phyloP scores from a whole-genome alignment of 2,113 vertebrate genomes.

The Pseudopodoces humilis region DNA sequence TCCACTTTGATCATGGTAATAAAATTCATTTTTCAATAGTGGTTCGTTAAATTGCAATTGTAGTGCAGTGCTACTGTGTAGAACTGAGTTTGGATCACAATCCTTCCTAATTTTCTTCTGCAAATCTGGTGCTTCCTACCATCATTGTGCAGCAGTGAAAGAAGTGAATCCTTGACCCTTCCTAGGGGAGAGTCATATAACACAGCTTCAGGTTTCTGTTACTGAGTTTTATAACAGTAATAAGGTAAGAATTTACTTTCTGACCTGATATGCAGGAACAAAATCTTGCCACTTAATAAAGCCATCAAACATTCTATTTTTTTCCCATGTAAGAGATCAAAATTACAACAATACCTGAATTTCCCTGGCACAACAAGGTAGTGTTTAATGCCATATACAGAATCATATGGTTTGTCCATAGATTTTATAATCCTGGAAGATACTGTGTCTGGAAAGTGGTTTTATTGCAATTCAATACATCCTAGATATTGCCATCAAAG shows the following conservation, averaged over 20 bases:
- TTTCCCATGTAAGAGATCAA: slow-evolving; percentile 72
- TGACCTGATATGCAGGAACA: slow-evolving; percentile 56
- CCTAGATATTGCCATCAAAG: slow-evolving; percentile 29
- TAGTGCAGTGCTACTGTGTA: not conserved
- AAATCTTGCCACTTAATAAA: slow-evolving; percentile 67
- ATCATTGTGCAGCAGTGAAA: not conserved
- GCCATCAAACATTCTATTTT: slow-evolving; percentile 67
- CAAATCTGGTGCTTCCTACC: not conserved
- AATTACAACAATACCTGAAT: slow-evolving; percentile 55
- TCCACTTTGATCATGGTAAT: not conserved
- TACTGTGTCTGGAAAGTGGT: slow-evolving; percentile 13
- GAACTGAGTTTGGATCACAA: not conserved
- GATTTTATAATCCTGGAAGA: slow-evolving; percentile 30
- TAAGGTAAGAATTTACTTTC: slow-evolving; percentile 73
- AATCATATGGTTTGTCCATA: slow-evolving; percentile 29
- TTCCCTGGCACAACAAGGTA: slow-evolving; percentile 12
- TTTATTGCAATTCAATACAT: slow-evolving; percentile 27
- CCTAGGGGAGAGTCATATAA: slow-evolving; percentile 54
- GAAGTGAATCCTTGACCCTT: slow-evolving; percentile 29
- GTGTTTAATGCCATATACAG: slow-evolving; percentile 19
- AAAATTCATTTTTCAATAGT: not conserved
- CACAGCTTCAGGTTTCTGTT: slow-evolving; percentile 61
- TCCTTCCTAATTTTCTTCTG: slow-evolving; percentile 3
- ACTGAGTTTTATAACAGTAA: slow-evolving; percentile 62
- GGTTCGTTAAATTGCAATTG: not conserved